phyloP scores from a whole-genome alignment of 2,113 vertebrate genomes.

The Todiramphus chloris region DNA sequence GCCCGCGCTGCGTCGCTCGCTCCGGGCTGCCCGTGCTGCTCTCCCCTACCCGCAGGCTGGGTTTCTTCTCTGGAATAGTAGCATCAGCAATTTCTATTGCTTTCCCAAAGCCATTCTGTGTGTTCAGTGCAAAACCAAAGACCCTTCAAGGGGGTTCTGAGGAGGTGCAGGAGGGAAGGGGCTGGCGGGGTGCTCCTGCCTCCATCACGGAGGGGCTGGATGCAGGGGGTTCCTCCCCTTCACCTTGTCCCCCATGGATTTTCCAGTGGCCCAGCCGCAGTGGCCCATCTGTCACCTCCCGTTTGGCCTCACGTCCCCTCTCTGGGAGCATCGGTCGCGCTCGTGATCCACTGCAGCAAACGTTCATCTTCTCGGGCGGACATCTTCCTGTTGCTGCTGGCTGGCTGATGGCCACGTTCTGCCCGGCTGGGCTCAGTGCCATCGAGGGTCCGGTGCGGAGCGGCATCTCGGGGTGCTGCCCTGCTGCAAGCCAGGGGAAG shows the following conservation, averaged over 20 bases:
- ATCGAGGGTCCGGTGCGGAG: background rate
- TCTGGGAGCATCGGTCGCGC: accelerated
- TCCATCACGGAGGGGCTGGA: background rate
- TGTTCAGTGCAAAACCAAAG: background rate
- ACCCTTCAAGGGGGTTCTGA: accelerated
- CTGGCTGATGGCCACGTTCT: background rate
- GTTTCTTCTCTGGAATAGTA: background rate
- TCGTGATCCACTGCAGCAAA: background rate
- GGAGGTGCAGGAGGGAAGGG: background rate
- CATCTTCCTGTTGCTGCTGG: background rate
- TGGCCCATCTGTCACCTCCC: constrained; percentile 38
- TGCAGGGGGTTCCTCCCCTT: background rate
- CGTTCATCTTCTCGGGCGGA: background rate
- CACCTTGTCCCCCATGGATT: background rate
- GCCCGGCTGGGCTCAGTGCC: background rate
- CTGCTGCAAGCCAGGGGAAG: background rate
- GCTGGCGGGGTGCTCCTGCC: background rate
- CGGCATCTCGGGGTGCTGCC: background rate
- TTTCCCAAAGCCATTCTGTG: background rate
- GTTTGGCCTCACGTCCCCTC: background rate
- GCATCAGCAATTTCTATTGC: background rate
- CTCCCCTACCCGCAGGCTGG: background rate
- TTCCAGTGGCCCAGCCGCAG: background rate
- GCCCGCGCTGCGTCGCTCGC: background rate
- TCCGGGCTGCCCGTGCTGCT: background rate